Conservation (phyloP, 2,888 invertebrate genomes). For the Polietes domitor region DNA sequence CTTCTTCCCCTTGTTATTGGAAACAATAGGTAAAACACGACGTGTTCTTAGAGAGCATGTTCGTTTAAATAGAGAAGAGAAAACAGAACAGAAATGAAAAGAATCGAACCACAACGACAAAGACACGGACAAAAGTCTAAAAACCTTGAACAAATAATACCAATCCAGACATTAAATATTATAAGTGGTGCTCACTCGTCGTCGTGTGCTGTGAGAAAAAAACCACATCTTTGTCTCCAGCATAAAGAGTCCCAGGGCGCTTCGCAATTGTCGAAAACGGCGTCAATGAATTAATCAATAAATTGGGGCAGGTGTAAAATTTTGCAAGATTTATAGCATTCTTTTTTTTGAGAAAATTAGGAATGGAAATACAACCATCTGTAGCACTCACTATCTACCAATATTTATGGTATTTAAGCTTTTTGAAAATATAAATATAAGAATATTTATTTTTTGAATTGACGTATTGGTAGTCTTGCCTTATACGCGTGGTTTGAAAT, state of each 20-base stretch:
- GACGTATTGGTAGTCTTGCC: too few relatives aligned
- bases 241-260: not conserved
- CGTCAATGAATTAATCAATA: not conserved
- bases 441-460: too few relatives aligned
- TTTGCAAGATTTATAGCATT: too few relatives aligned
- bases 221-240: not conserved
- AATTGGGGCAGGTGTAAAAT: too few relatives aligned
- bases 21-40: constrained; percentile 48
- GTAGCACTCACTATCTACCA: too few relatives aligned
- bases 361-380: too few relatives aligned
- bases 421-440: too few relatives aligned
- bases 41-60: constrained; percentile 49
- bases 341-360: too few relatives aligned
- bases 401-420: too few relatives aligned
- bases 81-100: not conserved
- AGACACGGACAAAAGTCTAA: not conserved
- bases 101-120: constrained; percentile 20
- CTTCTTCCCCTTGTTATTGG: not conserved
- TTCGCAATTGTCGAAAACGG: not conserved
- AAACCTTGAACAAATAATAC: constrained; percentile 52
- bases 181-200: constrained; percentile 3
- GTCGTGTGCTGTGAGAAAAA: not conserved
- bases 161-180: constrained; percentile 35
- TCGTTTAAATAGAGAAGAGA: not conserved
- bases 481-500: too few relatives aligned